Evolutionary conservation across 1,140 invertebrate genomes (phyloP).

Genomic region (Orius laevigatus): DNA sequence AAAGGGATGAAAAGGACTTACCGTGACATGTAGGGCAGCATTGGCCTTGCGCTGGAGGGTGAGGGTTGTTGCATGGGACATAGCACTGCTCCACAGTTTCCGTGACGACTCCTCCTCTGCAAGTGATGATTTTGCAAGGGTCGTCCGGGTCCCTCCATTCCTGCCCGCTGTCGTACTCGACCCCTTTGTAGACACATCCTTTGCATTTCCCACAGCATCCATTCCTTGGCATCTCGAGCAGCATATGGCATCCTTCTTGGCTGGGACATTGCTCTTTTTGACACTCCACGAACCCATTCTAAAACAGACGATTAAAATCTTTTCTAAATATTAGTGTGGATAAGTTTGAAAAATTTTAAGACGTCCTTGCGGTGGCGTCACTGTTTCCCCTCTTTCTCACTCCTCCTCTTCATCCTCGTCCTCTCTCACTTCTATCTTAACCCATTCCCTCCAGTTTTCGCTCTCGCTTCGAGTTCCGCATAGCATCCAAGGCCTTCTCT

Average conservation of each 20-base stretch:
- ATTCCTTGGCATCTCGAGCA: slow-evolving; percentile 35
- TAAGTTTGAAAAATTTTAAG: no score
- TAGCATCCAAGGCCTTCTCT: no score
- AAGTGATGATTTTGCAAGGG: slow-evolving; percentile 51
- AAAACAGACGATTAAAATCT: slow-evolving; percentile 26
- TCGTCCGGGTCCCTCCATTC: slow-evolving; percentile 56
- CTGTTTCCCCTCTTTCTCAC: no score
- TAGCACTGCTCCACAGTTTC: slow-evolving; percentile 61
- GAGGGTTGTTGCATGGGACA: slow-evolving; percentile 54
- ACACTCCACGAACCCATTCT: slow-evolving; percentile 61
- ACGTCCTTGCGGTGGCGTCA: no score
- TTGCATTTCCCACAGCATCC: slow-evolving; percentile 51
- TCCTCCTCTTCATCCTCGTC: no score
- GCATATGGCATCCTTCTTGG: slow-evolving; percentile 48
- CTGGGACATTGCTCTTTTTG: slow-evolving; percentile 41
- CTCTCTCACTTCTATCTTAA: no score
- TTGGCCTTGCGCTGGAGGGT: slow-evolving; percentile 48
- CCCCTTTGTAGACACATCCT: slow-evolving; percentile 58
- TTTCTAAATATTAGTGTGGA: no score
- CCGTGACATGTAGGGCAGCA: slow-evolving; percentile 72
- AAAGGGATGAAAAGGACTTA: slow-evolving; percentile 25
- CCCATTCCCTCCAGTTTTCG: no score
- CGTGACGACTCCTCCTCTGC: slow-evolving; percentile 69
- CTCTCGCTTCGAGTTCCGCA: no score
- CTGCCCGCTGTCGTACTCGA: slow-evolving; percentile 50